Evolutionary conservation across 2,113 vertebrate species (phyloP).

Genomic region (Phocoena phocoena): DNA sequence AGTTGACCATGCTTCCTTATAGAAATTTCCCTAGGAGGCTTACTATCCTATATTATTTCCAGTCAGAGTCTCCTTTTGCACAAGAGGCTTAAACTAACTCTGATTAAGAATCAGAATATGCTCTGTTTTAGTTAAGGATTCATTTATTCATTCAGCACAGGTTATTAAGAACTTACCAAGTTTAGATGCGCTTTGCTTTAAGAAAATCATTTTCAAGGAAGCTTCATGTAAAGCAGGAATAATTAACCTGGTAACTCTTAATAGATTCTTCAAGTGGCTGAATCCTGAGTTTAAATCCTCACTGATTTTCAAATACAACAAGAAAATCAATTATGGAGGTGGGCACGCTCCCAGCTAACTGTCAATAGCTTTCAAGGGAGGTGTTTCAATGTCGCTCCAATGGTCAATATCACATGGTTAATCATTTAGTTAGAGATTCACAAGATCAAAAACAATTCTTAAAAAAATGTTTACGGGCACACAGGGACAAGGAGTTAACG

Average conservation of each 20-base stretch:
- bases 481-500: background rate
- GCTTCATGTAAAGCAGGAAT: background rate
- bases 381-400: background rate
- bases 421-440: background rate
- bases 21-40: background rate
- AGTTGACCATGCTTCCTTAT: background rate
- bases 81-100: background rate
- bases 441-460: background rate
- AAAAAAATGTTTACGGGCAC: background rate
- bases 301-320: constrained; percentile 11
- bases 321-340: background rate
- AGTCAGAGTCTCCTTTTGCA: background rate
- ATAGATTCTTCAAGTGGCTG: background rate
- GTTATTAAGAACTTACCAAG: background rate
- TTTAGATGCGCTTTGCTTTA: background rate
- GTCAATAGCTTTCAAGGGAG: background rate
- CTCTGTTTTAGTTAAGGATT: background rate
- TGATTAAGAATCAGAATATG: background rate
- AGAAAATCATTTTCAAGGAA: constrained; percentile 2
- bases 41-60: background rate
- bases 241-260: constrained; percentile 13
- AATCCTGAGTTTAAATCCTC: background rate
- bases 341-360: background rate
- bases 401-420: background rate
- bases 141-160: background rate